Conservation (phyloP, 1,140 invertebrate species). For the Homalodisca vitripennis region DNA sequence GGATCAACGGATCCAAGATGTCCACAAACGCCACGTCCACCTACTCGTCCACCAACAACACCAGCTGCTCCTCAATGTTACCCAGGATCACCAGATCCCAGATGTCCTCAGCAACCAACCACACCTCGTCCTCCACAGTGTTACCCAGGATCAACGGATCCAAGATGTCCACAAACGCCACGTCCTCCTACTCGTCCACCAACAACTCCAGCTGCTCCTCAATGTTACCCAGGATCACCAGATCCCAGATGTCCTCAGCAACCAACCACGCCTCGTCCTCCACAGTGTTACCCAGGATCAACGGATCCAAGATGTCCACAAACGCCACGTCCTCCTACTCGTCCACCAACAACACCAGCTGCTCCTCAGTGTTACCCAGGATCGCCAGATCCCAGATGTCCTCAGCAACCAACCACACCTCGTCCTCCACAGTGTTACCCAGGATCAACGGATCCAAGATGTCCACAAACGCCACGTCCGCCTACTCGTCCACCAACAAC, state of each 20-base stretch:
- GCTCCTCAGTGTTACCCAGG: conserved; percentile 45
- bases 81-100: conserved; percentile 46
- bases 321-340: conserved; percentile 34
- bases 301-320: conserved; percentile 45
- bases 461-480: conserved; percentile 41
- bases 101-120: conserved; percentile 44
- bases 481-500: too few species aligned
- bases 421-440: conserved; percentile 41
- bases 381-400: conserved; percentile 46
- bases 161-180: conserved; percentile 44
- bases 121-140: conserved; percentile 39
- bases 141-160: conserved; percentile 44
- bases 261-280: conserved; percentile 41
- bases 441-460: conserved; percentile 45
- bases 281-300: conserved; percentile 41
- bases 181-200: conserved; percentile 33
- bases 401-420: conserved; percentile 32
- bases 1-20: conserved; percentile 44
- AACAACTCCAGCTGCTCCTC: conserved; percentile 29
- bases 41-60: conserved; percentile 36
- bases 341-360: conserved; percentile 36
- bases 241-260: conserved; percentile 46
- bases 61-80: conserved; percentile 40
- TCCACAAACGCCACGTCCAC: conserved; percentile 38
- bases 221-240: conserved; percentile 44